Conservation (phyloP, 2,797 vertebrate species). For the Pseudochirops cupreus region DNA sequence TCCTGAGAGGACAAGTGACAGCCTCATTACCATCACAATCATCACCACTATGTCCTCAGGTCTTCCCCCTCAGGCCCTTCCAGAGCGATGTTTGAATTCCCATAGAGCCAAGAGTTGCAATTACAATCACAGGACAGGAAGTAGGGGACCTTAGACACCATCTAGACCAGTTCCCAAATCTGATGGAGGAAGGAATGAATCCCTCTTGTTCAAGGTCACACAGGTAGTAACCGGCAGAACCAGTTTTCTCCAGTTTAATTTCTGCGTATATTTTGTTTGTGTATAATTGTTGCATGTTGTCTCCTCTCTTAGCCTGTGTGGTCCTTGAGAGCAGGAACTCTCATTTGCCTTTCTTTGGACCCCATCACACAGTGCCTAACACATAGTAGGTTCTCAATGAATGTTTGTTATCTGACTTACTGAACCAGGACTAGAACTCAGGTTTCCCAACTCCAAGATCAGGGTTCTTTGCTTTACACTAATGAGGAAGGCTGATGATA, state of each 20-base stretch:
- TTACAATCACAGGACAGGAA: neutral
- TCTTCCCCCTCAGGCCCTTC: neutral
- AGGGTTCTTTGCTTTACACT: neutral
- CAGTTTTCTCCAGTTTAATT: neutral
- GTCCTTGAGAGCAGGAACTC: neutral
- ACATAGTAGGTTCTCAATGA: neutral
- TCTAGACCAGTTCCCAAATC: neutral
- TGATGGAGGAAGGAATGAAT: neutral
- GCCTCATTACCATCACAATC: neutral
- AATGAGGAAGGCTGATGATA: neutral
- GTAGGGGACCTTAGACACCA: no score
- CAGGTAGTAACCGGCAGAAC: neutral
- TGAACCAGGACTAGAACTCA: neutral
- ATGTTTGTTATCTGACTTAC: neutral
- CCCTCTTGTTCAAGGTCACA: neutral
- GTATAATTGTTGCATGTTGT: neutral
- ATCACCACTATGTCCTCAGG: neutral
- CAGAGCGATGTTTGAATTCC: neutral
- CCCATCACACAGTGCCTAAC: neutral
- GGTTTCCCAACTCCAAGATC: neutral
- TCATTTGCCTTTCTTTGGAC: neutral
- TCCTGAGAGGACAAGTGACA: neutral
- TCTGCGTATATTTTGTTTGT: neutral
- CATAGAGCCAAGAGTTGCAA: neutral
- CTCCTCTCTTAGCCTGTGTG: neutral